Evolutionary conservation across 2,797 vertebrate genomes (phyloP).

Genomic region (Myotis vivesi): DNA sequence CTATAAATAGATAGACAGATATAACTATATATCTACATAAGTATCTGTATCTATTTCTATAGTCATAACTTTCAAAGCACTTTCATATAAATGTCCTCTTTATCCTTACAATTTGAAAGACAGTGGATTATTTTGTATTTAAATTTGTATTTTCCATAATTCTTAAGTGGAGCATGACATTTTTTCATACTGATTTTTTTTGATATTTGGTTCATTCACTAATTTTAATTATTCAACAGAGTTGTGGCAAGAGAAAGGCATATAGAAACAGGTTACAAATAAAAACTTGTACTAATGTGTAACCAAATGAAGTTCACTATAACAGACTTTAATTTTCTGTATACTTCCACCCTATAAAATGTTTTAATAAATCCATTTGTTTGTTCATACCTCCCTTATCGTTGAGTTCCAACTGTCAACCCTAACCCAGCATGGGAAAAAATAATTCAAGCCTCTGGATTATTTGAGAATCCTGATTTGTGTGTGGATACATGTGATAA

Average conservation of each 20-base stretch:
- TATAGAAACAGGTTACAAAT: neutral
- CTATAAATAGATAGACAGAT: too few relatives aligned
- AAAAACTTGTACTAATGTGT: neutral
- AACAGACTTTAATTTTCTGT: neutral
- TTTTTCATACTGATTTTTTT: neutral
- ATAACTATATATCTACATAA: neutral
- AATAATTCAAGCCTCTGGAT: neutral
- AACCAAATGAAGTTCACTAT: neutral
- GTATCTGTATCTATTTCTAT: neutral
- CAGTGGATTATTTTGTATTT: neutral
- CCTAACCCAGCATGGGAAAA: neutral
- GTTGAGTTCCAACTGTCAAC: neutral
- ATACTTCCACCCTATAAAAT: neutral
- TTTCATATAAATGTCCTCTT: neutral
- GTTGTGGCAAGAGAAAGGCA: neutral
- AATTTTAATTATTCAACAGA: neutral
- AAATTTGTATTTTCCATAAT: neutral
- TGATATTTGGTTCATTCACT: neutral
- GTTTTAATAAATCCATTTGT: neutral
- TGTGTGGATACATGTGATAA: neutral
- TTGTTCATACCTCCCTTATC: neutral
- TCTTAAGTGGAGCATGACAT: neutral
- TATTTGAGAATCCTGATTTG: neutral
- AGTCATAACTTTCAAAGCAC: neutral
- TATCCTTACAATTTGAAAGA: neutral